Base-by-base conservation (phyloP, 30 jellyfish, hydroid and myxozoan genomes). In the Hydra vulgaris region DNA sequence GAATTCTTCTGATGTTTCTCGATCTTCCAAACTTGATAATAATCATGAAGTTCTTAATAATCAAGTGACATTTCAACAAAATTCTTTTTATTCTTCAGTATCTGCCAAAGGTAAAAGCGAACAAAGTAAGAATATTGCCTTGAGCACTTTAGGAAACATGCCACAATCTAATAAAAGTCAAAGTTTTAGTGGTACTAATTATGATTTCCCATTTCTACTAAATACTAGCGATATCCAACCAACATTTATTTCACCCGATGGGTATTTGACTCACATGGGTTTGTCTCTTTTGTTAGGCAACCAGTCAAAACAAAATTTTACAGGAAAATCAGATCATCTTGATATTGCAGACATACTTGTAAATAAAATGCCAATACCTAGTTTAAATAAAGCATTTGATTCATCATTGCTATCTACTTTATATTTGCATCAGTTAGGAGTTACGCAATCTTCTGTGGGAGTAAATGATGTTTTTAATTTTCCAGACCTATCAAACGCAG, bases 301-400 rank as follows among this genome's bases (percentile, higher is more conserved):
- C 81, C 87, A 80, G 27, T 15, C 54, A 17, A 80, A 80, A 15
- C 24, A 27, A 66, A 74, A 25, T 21, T 26, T 53, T 18, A 27
- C 90, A 78, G 98, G 89, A 53, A 91, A 91, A 81, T 87, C 96
- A 17, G 98, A 91, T 76, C 81, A 21, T 20, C 83, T 86, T 0
- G 98, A 91, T 80, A 96, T 91, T 19, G 98, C 98, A 16, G 98
- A 91, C 81, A 91, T 91, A 27, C 89, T 91, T 15, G 96, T 91
- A 7, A 91, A 91, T 80, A 91, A 91, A 54, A 91, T 91, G 98
- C 98, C 98, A 19, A 91, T 91, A 5, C 98, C 98, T 17, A 91
- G 98, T 78, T 82, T 86, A 16, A 90, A 83, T 55, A 86, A 84
- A 78, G 89, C 73, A 20, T 54, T 74, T 15, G 95, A 86, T 27